Evolutionary conservation across 37 sponge, comb jelly and placozoan genomes (phyloP), one percentile per base, ranked within the genome.

Genomic region (Diacarnus erythraeanus): DNA sequence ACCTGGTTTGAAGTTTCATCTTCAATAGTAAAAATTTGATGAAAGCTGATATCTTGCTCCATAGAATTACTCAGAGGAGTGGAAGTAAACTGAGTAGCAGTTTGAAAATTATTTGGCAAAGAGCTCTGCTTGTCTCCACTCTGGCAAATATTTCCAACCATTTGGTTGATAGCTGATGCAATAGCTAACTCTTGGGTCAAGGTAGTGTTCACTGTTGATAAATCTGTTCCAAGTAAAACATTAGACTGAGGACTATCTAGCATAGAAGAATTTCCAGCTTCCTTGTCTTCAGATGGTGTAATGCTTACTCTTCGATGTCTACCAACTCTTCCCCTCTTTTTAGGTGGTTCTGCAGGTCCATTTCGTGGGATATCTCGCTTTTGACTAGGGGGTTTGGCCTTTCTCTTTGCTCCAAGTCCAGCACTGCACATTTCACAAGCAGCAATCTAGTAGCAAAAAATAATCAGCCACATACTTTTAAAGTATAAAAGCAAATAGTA

Each of bases 361-460:
- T 44, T 26, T 22, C 31, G 66, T 34, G 66, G 66, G 15, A 79
- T 68, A 33, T 79, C 79, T 34, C 79, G 26, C 5, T 12, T 44
- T 34, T 79, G 79, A 34, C 51, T 15, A 15, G 79, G 79, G 5
- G 79, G 79, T 57, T 79, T 79, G 2, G 79, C 29, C 35, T 59
- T 66, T 18, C 79, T 40, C 38, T 69, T 79, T 0, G 56, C 31
- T 54, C 79, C 79, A 15, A 69, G 69, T 41, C 79, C 79, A 44
- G 30, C 12, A 29, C 61, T 37, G 65, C 79, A 79, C 23, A 79
- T 25, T 2, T 68, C 79, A 47, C 79, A 79, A 4, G 79, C 42
- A 18, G 79, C 79, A 79, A 79, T 79, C 79, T 79, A 47, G 26
- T 41, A 40, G n/a, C n/a, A n/a, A n/a, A n/a, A n/a, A n/a, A n/a